Evolutionary conservation across 92 coral and sea anemone genomes (phyloP).

Genomic region (Epizoanthus illoricatus): DNA sequence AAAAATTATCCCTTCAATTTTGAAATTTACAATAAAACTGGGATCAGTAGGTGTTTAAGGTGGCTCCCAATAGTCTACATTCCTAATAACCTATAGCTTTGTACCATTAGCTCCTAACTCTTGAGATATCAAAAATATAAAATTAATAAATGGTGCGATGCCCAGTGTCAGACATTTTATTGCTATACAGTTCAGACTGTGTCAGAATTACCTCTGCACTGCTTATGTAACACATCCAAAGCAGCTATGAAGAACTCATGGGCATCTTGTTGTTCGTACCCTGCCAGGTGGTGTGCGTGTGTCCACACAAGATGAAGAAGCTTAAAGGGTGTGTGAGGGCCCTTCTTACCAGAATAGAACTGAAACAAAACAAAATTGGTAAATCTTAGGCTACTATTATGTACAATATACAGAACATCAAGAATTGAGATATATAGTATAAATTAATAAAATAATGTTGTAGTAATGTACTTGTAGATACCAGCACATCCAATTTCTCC

Average conservation of each 20-base stretch:
- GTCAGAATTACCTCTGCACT: slow-evolving; percentile 79
- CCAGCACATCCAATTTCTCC: no score
- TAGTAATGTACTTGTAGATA: not conserved
- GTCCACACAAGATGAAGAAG: slow-evolving; percentile 97
- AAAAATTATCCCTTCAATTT: no score
- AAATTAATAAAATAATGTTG: not conserved
- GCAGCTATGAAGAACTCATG: slow-evolving; percentile 99
- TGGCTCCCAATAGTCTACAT: no score
- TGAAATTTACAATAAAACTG: no score
- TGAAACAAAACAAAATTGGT: slow-evolving; percentile 19
- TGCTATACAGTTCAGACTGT: no score
- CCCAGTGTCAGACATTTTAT: no score
- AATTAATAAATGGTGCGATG: no score
- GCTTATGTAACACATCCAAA: slow-evolving; percentile 88
- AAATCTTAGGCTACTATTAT: not conserved
- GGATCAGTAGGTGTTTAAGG: no score
- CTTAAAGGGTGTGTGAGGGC: slow-evolving; percentile 94
- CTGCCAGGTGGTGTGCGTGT: slow-evolving; percentile 96
- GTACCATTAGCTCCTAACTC: no score
- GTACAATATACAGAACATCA: not conserved
- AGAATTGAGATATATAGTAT: not conserved
- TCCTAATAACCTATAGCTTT: no score
- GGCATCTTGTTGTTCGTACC: slow-evolving; percentile 99
- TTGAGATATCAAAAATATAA: no score
- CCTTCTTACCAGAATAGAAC: slow-evolving; percentile 95